phyloP scores from a whole-genome alignment of 2,797 vertebrate species.

The Pseudochromis fuscus region DNA sequence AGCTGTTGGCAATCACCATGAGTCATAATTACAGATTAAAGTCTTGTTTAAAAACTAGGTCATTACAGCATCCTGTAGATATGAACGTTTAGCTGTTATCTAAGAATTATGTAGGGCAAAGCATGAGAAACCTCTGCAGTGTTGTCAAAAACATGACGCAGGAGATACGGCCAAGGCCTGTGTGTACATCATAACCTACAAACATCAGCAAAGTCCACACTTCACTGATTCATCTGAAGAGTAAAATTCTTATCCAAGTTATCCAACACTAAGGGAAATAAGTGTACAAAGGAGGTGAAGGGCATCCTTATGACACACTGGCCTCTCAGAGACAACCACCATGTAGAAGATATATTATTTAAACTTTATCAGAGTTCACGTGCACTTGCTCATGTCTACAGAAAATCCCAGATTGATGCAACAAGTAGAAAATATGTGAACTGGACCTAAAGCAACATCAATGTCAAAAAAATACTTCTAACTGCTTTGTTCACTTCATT shows the following conservation, averaged over 20 bases:
- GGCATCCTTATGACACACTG: background rate
- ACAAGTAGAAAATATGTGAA: background rate
- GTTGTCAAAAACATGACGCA: slow-evolving; percentile 66
- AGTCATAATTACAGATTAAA: slow-evolving; percentile 30
- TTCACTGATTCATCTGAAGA: slow-evolving; percentile 43
- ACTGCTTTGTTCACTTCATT: no score
- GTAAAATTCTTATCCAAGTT: slow-evolving; percentile 42
- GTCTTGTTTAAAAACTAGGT: slow-evolving; percentile 20
- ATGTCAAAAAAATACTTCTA: no score
- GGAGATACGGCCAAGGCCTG: slow-evolving; percentile 73
- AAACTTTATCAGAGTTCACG: background rate
- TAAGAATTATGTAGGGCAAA: slow-evolving; percentile 41
- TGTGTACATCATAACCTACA: slow-evolving; percentile 63
- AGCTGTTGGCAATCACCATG: slow-evolving; percentile 27
- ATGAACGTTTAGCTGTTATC: slow-evolving; percentile 35
- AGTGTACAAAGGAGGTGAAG: background rate
- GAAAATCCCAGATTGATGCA: background rate
- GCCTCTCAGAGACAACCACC: background rate
- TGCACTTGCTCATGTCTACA: background rate
- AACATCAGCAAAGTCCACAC: slow-evolving; percentile 39
- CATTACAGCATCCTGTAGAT: slow-evolving; percentile 48
- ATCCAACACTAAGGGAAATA: slow-evolving; percentile 36
- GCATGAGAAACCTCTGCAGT: slow-evolving; percentile 57
- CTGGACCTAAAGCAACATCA: background rate
- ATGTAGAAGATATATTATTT: background rate